phyloP scores from a whole-genome alignment of 2,888 invertebrate species.

The Tipula vernalis region DNA sequence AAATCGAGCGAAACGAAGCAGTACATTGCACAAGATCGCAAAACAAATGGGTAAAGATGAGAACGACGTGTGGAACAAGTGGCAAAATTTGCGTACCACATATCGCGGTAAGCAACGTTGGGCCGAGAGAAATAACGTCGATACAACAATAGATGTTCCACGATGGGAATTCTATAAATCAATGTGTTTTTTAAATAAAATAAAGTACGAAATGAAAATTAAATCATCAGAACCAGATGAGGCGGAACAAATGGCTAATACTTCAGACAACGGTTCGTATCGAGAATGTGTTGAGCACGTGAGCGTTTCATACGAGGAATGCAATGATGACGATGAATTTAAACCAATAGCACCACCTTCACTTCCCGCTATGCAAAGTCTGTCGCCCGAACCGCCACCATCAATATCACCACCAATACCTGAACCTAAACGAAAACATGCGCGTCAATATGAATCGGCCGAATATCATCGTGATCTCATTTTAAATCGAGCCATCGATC shows the following conservation, averaged over 20 bases:
- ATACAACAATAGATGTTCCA: neutral
- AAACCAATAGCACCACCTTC: neutral
- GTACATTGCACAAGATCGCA: neutral
- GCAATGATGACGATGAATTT: neutral
- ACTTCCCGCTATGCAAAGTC: neutral
- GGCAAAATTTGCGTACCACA: neutral
- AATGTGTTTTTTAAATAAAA: neutral
- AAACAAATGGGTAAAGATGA: neutral
- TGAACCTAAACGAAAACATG: neutral
- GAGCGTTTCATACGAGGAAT: neutral
- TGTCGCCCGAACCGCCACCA: neutral
- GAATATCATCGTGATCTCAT: neutral
- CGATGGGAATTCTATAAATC: neutral
- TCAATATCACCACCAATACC: neutral
- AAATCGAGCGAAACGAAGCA: neutral
- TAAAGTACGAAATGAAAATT: neutral
- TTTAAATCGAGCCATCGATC: neutral
- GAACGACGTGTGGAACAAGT: neutral
- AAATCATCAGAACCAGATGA: neutral
- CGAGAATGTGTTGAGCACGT: neutral
- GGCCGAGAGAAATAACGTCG: neutral
- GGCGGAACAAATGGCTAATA: neutral
- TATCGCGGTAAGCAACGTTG: neutral
- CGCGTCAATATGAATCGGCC: neutral
- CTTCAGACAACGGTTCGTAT: neutral